These are phyloP conservation scores for Catagonus wagneri DNA, from an alignment of 2,113 vertebrate species.

Conservation along the genomic window DNA sequence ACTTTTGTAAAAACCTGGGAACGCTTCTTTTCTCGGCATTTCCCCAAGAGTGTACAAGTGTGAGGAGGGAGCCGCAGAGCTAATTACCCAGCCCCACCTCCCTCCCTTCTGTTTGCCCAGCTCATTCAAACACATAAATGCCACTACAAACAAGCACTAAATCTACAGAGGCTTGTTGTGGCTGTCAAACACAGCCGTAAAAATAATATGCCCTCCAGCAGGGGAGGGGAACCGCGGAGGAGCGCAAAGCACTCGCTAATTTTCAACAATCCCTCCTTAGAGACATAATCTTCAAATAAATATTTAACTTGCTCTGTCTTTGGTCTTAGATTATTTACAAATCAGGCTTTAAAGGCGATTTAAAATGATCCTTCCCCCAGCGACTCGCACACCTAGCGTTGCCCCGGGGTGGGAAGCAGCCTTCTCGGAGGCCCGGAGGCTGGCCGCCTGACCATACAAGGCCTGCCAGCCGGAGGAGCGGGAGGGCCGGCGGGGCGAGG, in stretches of 20 bases:
- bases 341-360: constrained; percentile 66
- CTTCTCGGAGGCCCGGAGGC: not conserved
- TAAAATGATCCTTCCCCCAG: constrained; percentile 65
- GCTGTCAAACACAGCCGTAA: constrained; percentile 79
- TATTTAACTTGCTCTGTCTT: constrained; percentile 68
- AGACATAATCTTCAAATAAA: constrained; percentile 78
- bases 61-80: constrained; percentile 46
- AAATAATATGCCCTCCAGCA: constrained; percentile 81
- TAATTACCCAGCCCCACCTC: constrained; percentile 59
- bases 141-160: constrained; percentile 83
- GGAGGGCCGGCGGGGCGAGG: rapidly evolving
- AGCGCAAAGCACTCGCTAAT: constrained; percentile 71
- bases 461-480: not conserved
- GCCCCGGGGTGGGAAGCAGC: not conserved
- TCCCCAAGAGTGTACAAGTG: constrained; percentile 44
- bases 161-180: constrained; percentile 80
- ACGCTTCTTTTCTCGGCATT: constrained; percentile 36
- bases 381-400: constrained; percentile 65
- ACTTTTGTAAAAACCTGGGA: constrained; percentile 39
- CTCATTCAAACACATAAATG: constrained; percentile 83
- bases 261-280: constrained; percentile 83
- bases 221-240: constrained; percentile 41
- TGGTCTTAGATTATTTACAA: constrained; percentile 71
- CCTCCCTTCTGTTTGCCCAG: constrained; percentile 77
- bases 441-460: not conserved